Evolutionary conservation across 2,888 invertebrate genomes (phyloP), one percentile per base, ranked within the genome.

Genomic region (Melitaea athalia): DNA sequence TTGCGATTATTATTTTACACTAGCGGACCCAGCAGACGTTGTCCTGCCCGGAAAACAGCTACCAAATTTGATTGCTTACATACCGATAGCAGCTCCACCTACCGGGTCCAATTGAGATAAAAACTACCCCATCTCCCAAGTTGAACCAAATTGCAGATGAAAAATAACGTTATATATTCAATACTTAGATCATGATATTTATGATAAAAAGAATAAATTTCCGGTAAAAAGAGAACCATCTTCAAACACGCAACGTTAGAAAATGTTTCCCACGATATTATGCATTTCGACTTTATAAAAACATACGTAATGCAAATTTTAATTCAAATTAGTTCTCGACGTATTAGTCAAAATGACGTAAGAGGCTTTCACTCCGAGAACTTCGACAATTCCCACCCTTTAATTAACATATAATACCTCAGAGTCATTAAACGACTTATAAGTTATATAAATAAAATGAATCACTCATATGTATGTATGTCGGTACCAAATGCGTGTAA

Each of bases 381-480:
- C 50, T 62, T 64, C 60, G 57, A 52, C 50, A 59, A 31, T 70
- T 70, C 70, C 70, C 70, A 70, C 53, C 70, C 70, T 57, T 52
- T 52, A 49, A 65, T 64, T 70, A 62, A 11, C 67, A 67, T 70
- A 67, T 61, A 67, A 67, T 67, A 64, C 53, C 33, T 33, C 33
- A 33, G 33, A 53, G 57, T 70, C 67, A 70, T n/a, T 42, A n/a
- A 67, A 67, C n/a, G n/a, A n/a, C n/a, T n/a, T n/a, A n/a, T 55
- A 55, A 7, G 49, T 57, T 47, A 53, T 53, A 60, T 45, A 53
- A 38, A 38, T 38, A 5, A 38, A 5, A 38, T 38, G 24, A 24
- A 24, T 24, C 24, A 24, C 24, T 24, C 24, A 24, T 24, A 24
- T 24, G 24, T 24, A 24, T 24, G 24, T 24, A 24, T 24, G 24